A percentile compares a stretch with the other conserved stretches of the same genome.
Evolutionary conservation across 2,113 vertebrate genomes (phyloP).

Genomic region (Notothenia rossii): DNA sequence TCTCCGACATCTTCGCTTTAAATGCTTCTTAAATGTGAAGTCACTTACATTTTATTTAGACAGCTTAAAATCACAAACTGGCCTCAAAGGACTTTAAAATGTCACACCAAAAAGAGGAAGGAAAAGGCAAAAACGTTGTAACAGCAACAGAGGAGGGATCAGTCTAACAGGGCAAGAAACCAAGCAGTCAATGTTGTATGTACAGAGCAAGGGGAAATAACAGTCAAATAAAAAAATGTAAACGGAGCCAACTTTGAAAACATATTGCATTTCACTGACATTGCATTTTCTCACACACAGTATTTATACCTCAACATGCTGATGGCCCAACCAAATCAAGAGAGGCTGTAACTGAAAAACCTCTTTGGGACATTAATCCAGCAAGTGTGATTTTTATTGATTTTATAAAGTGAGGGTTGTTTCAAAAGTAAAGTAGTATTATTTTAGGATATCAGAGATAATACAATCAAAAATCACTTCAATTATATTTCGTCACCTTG

Average conservation of each 20-base stretch:
- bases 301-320: background rate
- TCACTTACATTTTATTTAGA: background rate
- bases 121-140: too few species aligned
- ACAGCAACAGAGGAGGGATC: too few species aligned
- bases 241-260: too few species aligned
- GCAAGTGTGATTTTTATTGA: background rate
- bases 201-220: background rate
- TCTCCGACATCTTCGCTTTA: background rate
- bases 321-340: background rate
- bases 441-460: background rate
- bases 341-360: background rate
- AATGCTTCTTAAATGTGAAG: background rate
- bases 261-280: too few species aligned
- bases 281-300: too few species aligned
- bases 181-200: background rate
- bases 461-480: background rate
- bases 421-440: background rate
- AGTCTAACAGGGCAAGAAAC: background rate
- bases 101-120: too few species aligned
- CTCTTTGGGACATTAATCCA: background rate
- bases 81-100: background rate
- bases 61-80: slow-evolving; percentile 2
- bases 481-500: slow-evolving; percentile 1
- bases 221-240: background rate
- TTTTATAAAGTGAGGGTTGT: background rate